Conservation (phyloP, 2,797 vertebrate genomes). For the Malacoraja senta region DNA sequence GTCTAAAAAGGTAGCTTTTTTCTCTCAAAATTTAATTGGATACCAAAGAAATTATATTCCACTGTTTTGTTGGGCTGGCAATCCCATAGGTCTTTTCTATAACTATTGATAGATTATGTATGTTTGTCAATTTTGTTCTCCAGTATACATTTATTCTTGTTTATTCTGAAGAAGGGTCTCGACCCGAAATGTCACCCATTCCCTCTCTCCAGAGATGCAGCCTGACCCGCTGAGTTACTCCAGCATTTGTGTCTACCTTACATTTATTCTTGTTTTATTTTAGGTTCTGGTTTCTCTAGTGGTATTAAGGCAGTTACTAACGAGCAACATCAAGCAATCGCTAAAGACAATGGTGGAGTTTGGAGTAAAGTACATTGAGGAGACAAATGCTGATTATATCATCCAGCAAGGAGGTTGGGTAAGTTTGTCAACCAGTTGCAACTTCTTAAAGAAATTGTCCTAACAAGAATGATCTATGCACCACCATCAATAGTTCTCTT, state of each 20-base stretch:
- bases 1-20: not conserved
- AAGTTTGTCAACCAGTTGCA: slow-evolving; percentile 39
- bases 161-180: too few species aligned
- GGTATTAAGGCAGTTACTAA: slow-evolving; percentile 72
- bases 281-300: slow-evolving; percentile 82
- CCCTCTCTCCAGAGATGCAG: too few species aligned
- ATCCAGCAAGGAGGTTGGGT: slow-evolving; percentile 92
- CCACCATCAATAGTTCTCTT: not conserved
- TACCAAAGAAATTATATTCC: not conserved
- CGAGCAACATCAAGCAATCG: slow-evolving; percentile 61
- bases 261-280: not conserved
- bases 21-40: not conserved
- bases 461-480: not conserved
- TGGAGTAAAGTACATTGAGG: slow-evolving; percentile 75
- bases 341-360: slow-evolving; percentile 64
- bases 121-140: not conserved
- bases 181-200: too few species aligned
- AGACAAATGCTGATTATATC: slow-evolving; percentile 71
- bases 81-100: not conserved
- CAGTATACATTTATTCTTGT: too few species aligned
- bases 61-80: not conserved
- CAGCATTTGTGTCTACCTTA: too few species aligned
- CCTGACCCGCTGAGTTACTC: too few species aligned
- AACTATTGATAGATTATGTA: not conserved
- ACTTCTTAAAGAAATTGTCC: too few species aligned